These are phyloP conservation scores for Anolis sagrei DNA, from an alignment of 2,113 vertebrate species.

Conservation along the genomic window DNA sequence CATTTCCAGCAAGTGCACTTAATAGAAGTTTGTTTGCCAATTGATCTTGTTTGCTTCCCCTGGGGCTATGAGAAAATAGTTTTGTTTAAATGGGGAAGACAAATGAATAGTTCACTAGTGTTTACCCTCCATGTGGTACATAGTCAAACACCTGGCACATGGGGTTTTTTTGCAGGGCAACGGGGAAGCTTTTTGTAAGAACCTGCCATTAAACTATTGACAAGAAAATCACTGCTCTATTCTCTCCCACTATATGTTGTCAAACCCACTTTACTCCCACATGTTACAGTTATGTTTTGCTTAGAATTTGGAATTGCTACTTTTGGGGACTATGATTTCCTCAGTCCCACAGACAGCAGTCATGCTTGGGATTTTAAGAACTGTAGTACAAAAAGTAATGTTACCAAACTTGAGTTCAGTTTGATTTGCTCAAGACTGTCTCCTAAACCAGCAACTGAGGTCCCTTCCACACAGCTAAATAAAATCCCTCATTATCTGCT, in stretches of 20 bases:
- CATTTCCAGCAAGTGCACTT: slow-evolving; percentile 25
- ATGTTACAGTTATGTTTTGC: slow-evolving; percentile 19
- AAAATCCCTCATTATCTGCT: no score
- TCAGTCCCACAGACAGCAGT: no score
- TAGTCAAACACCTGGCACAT: not conserved
- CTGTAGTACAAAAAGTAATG: no score
- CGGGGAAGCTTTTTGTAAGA: not conserved
- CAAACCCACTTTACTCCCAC: slow-evolving; percentile 42
- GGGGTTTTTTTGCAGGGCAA: not conserved
- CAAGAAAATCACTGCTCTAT: slow-evolving; percentile 39
- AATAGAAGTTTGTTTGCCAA: slow-evolving; percentile 35
- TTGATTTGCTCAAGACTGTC: no score
- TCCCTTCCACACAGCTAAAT: no score
- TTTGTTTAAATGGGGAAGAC: slow-evolving; percentile 28
- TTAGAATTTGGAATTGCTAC: not conserved
- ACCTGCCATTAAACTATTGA: slow-evolving; percentile 55
- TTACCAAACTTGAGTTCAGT: no score
- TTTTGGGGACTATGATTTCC: no score
- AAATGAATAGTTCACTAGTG: slow-evolving; percentile 2
- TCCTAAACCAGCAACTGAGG: no score
- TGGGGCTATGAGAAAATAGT: not conserved
- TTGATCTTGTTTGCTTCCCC: slow-evolving; percentile 6
- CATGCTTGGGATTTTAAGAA: no score
- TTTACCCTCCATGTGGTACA: not conserved
- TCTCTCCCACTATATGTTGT: slow-evolving; percentile 25